Percentiles rank a stretch among this genome's conserved stretches.
Conservation (phyloP, 2,797 vertebrate species). For the Silurus aristotelis region DNA sequence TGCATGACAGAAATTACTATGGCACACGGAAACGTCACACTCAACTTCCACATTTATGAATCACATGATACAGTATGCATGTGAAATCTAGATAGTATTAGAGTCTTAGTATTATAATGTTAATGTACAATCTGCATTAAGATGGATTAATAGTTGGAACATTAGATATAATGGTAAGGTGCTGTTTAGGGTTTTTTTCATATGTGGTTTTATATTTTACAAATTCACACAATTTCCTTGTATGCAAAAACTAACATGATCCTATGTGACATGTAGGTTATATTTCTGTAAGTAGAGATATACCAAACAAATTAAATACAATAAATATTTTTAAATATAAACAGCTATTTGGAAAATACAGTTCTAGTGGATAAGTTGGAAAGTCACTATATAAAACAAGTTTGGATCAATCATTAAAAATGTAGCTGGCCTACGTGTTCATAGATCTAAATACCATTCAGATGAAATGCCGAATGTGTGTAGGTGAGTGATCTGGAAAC, state of each 20-base stretch:
- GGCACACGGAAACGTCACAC: background rate
- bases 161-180: background rate
- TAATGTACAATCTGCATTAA: background rate
- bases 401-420: background rate
- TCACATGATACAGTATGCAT: background rate
- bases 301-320: background rate
- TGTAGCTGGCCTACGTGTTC: background rate
- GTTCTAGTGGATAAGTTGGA: background rate
- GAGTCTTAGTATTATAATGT: background rate
- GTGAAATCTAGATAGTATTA: background rate
- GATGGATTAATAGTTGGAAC: too few species aligned
- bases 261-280: background rate
- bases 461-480: background rate
- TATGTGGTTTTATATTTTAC: background rate
- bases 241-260: background rate
- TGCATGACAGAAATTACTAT: conserved; percentile 4
- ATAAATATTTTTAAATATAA: background rate
- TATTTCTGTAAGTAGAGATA: background rate
- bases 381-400: background rate
- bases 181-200: background rate
- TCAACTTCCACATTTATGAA: background rate
- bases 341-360: background rate
- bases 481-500: background rate
- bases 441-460: background rate
- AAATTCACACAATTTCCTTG: background rate